Percentiles rank a stretch among this genome's conserved stretches.
phyloP scores from a whole-genome alignment of 2,888 invertebrate genomes.

The Diarsia mendica region DNA sequence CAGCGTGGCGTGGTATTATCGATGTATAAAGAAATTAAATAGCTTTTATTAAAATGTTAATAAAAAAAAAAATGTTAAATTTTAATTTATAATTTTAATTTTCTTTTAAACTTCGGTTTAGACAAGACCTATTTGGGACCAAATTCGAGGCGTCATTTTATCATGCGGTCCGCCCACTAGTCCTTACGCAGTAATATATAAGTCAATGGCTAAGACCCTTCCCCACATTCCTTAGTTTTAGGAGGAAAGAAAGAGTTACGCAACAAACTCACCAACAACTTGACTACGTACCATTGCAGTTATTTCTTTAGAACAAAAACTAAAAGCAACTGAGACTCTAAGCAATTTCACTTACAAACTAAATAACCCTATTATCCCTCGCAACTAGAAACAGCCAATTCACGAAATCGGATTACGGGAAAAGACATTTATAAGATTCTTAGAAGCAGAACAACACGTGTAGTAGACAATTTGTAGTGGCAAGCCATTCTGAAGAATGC shows the following conservation, averaged over 20 bases:
- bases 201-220: too few species aligned
- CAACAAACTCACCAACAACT: background rate
- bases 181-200: too few species aligned
- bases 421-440: slow-evolving; percentile 40
- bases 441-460: slow-evolving; percentile 24
- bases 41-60: too few species aligned
- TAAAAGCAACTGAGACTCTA: slow-evolving; percentile 9
- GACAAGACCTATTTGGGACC: too few species aligned
- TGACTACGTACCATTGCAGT: background rate
- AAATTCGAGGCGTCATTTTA: too few species aligned
- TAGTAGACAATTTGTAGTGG: slow-evolving; percentile 20
- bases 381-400: slow-evolving; percentile 37
- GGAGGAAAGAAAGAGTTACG: background rate
- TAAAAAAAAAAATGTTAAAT: too few species aligned
- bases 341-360: slow-evolving; percentile 15
- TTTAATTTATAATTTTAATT: too few species aligned
- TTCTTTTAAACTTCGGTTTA: too few species aligned
- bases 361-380: slow-evolving; percentile 24
- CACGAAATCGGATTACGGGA: slow-evolving; percentile 30
- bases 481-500: slow-evolving; percentile 34
- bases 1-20: too few species aligned
- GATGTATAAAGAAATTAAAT: too few species aligned
- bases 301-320: background rate
- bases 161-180: too few species aligned
- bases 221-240: background rate